Conservation (phyloP, 2,888 invertebrate genomes). For the Tupiocoris notatus region DNA sequence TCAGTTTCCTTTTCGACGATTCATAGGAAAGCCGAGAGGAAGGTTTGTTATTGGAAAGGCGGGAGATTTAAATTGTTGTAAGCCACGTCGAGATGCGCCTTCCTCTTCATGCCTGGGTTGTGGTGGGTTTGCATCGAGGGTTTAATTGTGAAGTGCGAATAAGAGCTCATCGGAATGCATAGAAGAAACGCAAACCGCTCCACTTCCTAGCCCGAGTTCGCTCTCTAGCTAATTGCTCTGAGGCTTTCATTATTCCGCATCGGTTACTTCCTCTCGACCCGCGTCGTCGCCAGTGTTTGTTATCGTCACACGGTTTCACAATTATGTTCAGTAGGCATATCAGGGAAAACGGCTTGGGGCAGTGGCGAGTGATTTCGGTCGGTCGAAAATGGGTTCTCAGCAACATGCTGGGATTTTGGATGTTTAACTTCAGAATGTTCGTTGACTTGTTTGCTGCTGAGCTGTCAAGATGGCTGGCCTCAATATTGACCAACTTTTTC, state of each 20-base stretch:
- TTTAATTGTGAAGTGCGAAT: neutral
- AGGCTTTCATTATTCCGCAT: neutral
- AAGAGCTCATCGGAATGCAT: neutral
- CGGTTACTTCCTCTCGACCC: neutral
- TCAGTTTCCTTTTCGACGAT: neutral
- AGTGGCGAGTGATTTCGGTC: too few species aligned
- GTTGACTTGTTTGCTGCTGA: too few species aligned
- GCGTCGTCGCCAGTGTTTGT: too few species aligned
- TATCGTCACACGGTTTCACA: too few species aligned
- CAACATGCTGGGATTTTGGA: too few species aligned
- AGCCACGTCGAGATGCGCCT: neutral
- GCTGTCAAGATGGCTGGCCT: too few species aligned
- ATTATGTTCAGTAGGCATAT: too few species aligned
- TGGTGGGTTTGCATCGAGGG: neutral
- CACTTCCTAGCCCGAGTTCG: neutral
- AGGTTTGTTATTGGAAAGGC: constrained; percentile 21
- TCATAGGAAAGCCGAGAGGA: neutral
- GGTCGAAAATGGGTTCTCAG: too few species aligned
- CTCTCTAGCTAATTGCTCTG: neutral
- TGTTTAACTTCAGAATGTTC: too few species aligned
- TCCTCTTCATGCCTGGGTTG: neutral
- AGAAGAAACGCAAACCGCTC: neutral
- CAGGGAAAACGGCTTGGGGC: too few species aligned
- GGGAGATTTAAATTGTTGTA: constrained; percentile 11
- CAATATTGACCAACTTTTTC: too few species aligned